Evolutionary conservation across 2,888 invertebrate genomes (phyloP), one percentile per base, ranked within the genome.

Genomic region (Drosophila trichaetosa): DNA sequence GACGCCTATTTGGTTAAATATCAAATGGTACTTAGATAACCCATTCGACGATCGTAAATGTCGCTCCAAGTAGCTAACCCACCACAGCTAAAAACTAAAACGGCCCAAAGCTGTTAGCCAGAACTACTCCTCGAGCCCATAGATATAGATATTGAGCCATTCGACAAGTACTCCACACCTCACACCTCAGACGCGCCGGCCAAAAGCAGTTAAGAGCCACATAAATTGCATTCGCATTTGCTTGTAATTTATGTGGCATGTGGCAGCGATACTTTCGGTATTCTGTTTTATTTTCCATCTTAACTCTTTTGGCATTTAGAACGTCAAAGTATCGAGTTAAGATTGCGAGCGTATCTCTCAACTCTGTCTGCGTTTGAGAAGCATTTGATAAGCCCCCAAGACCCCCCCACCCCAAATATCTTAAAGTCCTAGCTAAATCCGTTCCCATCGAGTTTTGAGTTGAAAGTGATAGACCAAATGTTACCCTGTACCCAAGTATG

Each of bases 1-100:
- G 60, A 64, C 76, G 76, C 76, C 76, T 80, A 62, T 78, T 71
- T 49, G 67, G 64, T 56, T 68, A 78, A 78, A 78, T 80, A 79
- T 80, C 78, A 78, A 78, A 70, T 48, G 63, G 60, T 64, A 79
- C 53, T 58, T 64, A 27, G 65, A 76, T 70, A 77, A 75, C 46
- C 59, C 61, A 49, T 64, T 34, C 61, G 38, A 21, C 59, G 48
- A 29, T 53, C 64, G 38, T 42, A 73, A 76, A 78, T 76, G 73
- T 78, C 73, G 73, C 62, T 57, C 8, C 63, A 40, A 38, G n/a
- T n/a, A n/a, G 38, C 11, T n/a, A 56, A 40, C 56, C 8, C 31
- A 40, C 29, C 51, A 4, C 21, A 46, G 46, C 46, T 46, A 16
- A 21, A 40, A 34, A 34, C 8, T 27, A 10, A 31, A 42, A 62